A percentile compares a stretch with the other conserved stretches of the same genome.
These are phyloP conservation scores for Lycaena phlaeas DNA, from an alignment of 2,888 invertebrate genomes.

Conservation along the genomic window DNA sequence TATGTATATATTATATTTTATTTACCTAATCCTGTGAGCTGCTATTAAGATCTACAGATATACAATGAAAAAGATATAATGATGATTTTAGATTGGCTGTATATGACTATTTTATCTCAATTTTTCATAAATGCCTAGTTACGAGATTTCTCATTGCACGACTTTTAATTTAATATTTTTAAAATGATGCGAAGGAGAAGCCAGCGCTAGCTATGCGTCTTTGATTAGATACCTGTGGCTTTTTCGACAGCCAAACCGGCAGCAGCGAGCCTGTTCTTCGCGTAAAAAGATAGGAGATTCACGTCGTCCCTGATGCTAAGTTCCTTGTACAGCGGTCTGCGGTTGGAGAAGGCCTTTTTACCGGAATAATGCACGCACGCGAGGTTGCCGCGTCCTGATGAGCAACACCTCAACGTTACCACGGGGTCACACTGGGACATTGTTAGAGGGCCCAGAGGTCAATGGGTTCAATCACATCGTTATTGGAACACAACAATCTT, in stretches of 20 bases:
- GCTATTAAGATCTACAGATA: no score
- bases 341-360: conserved; percentile 82
- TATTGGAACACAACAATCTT: neutral
- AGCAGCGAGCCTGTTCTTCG: conserved; percentile 82
- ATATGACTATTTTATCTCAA: no score
- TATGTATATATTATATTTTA: no score
- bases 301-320: conserved; percentile 89
- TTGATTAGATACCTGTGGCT: conserved; percentile 61
- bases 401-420: conserved; percentile 59
- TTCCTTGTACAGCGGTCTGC: conserved; percentile 80
- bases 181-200: conserved; percentile 57
- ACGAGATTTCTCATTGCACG: conserved; percentile 24
- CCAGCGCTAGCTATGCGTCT: conserved; percentile 52
- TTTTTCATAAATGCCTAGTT: no score
- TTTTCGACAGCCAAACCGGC: conserved; percentile 63
- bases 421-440: conserved; percentile 47
- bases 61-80: no score
- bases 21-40: no score
- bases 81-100: no score
- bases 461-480: neutral
- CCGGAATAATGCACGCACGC: conserved; percentile 89
- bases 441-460: conserved; percentile 33
- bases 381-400: conserved; percentile 85
- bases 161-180: conserved; percentile 43
- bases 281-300: conserved; percentile 89